phyloP scores from a whole-genome alignment of 2,113 vertebrate genomes.

The Mastomys coucha region DNA sequence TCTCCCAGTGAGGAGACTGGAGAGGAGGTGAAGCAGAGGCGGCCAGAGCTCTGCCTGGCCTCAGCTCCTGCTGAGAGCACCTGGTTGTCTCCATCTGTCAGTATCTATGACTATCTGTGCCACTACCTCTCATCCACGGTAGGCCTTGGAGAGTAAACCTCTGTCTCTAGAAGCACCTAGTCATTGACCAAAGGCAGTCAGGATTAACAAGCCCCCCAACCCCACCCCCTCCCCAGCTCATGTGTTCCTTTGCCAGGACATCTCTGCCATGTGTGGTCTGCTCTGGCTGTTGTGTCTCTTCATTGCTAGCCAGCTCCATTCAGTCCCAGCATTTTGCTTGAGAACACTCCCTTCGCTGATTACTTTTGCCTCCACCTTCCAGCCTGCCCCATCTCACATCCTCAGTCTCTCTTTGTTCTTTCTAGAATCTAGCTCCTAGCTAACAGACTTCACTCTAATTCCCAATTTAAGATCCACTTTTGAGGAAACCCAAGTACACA shows the following conservation, averaged over 20 bases:
- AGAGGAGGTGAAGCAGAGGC: too few relatives aligned
- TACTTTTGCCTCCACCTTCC: not conserved
- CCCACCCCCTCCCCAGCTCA: too few relatives aligned
- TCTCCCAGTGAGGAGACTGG: not conserved
- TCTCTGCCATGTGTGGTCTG: not conserved
- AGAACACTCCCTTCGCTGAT: not conserved
- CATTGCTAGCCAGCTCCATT: not conserved
- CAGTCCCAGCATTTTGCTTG: not conserved
- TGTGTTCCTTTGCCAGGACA: not conserved
- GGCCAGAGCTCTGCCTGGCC: too few relatives aligned
- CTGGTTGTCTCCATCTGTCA: not conserved
- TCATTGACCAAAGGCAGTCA: not conserved
- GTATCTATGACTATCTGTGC: not conserved
- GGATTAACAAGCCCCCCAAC: too few relatives aligned
- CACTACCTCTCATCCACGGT: not conserved
- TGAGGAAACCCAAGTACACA: not conserved
- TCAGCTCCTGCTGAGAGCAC: not conserved
- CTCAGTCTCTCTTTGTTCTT: not conserved
- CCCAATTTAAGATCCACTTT: not conserved
- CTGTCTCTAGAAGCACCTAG: not conserved
- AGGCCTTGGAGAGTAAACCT: not conserved
- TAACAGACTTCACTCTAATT: too few relatives aligned
- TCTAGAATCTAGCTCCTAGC: not conserved
- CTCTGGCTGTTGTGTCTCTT: rapidly evolving
- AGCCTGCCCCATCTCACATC: not conserved